phyloP scores from a whole-genome alignment of 2,888 invertebrate genomes.

The Tipula lateralis region DNA sequence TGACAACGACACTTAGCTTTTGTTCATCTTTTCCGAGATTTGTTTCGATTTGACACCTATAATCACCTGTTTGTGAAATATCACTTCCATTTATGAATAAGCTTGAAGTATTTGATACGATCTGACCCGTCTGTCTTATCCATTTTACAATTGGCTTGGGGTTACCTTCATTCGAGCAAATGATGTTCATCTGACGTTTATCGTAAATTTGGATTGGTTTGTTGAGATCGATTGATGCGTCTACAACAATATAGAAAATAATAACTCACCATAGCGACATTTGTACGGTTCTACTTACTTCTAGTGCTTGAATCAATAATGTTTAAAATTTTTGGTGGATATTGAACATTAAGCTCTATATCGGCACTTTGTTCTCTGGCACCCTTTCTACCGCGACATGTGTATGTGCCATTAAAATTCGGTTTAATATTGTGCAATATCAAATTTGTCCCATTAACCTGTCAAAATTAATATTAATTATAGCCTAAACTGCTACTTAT shows the following conservation, averaged over 20 bases:
- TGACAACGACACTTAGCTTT: background rate
- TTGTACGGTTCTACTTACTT: background rate
- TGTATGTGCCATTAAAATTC: background rate
- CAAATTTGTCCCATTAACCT: background rate
- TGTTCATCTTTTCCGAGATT: background rate
- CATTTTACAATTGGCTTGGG: background rate
- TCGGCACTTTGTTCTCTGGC: background rate
- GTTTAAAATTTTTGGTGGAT: background rate
- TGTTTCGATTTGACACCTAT: background rate
- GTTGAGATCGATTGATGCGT: background rate
- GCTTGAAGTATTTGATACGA: background rate
- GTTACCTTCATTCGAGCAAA: background rate
- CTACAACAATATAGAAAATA: background rate
- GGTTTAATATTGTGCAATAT: background rate
- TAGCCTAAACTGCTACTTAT: background rate
- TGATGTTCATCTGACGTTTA: background rate
- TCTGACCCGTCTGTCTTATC: background rate
- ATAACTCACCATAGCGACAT: background rate
- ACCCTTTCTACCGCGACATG: background rate
- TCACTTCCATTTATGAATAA: background rate
- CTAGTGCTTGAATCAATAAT: background rate
- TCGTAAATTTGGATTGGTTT: background rate
- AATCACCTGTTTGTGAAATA: background rate
- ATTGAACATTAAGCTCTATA: background rate
- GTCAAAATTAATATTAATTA: background rate